Evolutionary conservation across 2,797 vertebrate genomes (phyloP).

Genomic region (Cirrhinus molitorella): DNA sequence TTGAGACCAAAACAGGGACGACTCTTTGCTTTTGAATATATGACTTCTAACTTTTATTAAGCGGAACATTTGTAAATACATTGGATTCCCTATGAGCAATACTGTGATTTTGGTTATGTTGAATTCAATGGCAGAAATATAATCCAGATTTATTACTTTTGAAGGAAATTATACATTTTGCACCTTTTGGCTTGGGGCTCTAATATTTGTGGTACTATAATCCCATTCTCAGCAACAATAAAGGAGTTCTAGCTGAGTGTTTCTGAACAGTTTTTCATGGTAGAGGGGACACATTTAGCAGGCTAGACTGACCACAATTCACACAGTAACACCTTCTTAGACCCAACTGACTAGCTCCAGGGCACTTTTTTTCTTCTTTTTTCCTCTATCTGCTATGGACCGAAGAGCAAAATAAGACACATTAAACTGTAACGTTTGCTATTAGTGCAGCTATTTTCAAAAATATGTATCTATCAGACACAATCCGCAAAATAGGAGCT

Average conservation of each 20-base stretch:
- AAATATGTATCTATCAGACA: neutral
- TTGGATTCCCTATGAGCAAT: constrained; percentile 1
- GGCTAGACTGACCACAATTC: constrained; percentile 36
- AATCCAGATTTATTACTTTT: constrained; percentile 21
- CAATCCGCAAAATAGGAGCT: neutral
- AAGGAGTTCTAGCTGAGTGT: constrained; percentile 20
- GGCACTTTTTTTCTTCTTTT: constrained; percentile 5
- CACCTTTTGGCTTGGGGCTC: constrained; percentile 10
- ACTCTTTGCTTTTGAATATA: neutral
- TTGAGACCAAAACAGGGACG: neutral
- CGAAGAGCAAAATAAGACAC: constrained; percentile 26
- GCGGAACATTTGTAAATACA: constrained; percentile 1
- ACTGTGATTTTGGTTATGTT: too few species aligned
- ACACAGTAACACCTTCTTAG: constrained; percentile 33
- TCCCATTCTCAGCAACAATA: constrained; percentile 32
- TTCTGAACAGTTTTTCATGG: constrained; percentile 25
- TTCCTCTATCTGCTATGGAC: neutral
- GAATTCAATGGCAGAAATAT: neutral
- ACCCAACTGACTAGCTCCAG: constrained; percentile 40
- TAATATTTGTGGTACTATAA: constrained; percentile 27
- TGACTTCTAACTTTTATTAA: constrained; percentile 8
- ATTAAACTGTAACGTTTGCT: constrained; percentile 8
- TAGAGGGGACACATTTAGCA: constrained; percentile 27
- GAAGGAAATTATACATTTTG: constrained; percentile 16
- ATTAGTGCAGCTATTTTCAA: neutral